Conservation (phyloP, 2,888 invertebrate species). For the Drosophila meridionalis region DNA sequence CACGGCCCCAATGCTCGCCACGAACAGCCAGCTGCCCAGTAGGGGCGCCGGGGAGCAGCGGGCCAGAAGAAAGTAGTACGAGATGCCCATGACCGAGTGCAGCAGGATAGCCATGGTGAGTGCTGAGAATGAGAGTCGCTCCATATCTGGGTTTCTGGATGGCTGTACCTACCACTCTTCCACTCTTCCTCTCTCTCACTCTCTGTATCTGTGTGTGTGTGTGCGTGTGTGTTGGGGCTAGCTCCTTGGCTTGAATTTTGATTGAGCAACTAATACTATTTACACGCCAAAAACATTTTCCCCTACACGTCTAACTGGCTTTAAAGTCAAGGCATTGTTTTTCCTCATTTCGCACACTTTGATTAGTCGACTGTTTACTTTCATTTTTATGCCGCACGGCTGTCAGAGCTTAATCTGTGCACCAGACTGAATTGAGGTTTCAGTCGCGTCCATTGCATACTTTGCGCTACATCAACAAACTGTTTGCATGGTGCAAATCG, state of each 20-base stretch:
- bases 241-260: slow-evolving; percentile 24
- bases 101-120: slow-evolving; percentile 55
- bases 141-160: slow-evolving; percentile 37
- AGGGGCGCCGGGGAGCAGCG: slow-evolving; percentile 49
- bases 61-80: slow-evolving; percentile 59
- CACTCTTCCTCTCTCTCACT: no score
- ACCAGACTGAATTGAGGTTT: background rate
- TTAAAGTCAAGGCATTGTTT: slow-evolving; percentile 58
- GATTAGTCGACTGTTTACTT: slow-evolving; percentile 55
- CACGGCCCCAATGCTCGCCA: slow-evolving; percentile 54
- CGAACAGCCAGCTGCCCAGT: slow-evolving; percentile 66
- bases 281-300: background rate
- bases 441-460: slow-evolving; percentile 14
- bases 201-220: background rate
- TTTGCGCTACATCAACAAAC: slow-evolving; percentile 10
- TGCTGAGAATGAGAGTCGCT: slow-evolving; percentile 50
- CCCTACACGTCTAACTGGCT: slow-evolving; percentile 58
- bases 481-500: background rate
- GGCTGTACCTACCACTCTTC: background rate
- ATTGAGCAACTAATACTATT: background rate
- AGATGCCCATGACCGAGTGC: slow-evolving; percentile 65
- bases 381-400: slow-evolving; percentile 47
- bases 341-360: slow-evolving; percentile 50
- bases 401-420: background rate
- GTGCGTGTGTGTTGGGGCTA: background rate